A percentile compares a stretch with the other conserved stretches of the same genome.
Evolutionary conservation across 1,140 invertebrate genomes (phyloP).

Genomic region (Coptotermes formosanus): DNA sequence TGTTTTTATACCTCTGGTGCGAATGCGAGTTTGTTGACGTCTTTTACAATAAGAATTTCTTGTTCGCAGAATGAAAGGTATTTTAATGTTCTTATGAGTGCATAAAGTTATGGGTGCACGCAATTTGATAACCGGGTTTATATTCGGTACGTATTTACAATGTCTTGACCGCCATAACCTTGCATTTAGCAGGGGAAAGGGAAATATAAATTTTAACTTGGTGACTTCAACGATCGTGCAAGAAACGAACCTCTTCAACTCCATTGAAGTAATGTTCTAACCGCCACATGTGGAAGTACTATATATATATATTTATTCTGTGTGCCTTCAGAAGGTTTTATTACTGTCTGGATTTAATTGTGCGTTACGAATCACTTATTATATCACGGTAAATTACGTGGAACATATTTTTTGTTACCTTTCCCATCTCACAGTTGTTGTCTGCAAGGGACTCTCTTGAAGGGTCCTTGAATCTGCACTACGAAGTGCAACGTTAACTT

Average conservation of each 20-base stretch:
- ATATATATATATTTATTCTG: not conserved
- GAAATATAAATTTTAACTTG: not conserved
- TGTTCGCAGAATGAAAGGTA: not conserved
- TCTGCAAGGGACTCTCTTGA: too few relatives aligned
- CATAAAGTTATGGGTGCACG: not conserved
- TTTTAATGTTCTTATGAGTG: not conserved
- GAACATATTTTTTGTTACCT: not conserved
- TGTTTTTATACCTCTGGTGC: not conserved
- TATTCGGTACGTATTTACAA: not conserved
- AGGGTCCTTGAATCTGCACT: too few relatives aligned
- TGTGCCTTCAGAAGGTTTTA: not conserved
- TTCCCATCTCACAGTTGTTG: not conserved
- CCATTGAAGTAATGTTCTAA: not conserved
- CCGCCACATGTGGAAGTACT: not conserved
- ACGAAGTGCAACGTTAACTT: too few relatives aligned
- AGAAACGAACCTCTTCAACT: not conserved
- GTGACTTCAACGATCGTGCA: not conserved
- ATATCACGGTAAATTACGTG: not conserved
- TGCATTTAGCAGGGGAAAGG: not conserved
- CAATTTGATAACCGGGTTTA: not conserved
- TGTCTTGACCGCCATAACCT: conserved; percentile 13
- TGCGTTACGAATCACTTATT: not conserved
- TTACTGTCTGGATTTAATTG: not conserved
- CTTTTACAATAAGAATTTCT: not conserved
- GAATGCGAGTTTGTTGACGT: not conserved